Base-by-base conservation (phyloP, 2,888 invertebrate species). In the Pristionchus maxplancki region DNA sequence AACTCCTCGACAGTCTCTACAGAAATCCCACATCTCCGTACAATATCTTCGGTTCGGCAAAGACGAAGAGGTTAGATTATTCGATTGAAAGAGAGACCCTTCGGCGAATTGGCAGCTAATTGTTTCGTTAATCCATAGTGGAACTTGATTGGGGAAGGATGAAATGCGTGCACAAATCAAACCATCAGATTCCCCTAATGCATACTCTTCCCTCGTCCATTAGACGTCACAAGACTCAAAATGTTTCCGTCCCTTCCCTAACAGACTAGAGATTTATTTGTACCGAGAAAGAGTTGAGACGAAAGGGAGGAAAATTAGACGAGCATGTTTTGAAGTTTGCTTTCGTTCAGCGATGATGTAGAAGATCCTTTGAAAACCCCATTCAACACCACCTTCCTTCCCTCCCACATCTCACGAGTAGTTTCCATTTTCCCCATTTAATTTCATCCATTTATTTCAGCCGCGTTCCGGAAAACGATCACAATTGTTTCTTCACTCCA, bases 401-500 rank as follows among this genome's bases (percentile, higher is more conserved):
- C n/a, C n/a, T n/a, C n/a, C n/a, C n/a, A n/a, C n/a, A n/a, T n/a
- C n/a, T n/a, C n/a, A 11, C 50, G 17, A 50, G 5, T 50, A 17
- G 4, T 50, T 15, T 15, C 17, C 15, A 20, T 9, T 48, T 11
- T 64, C 28, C 8, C 28, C 9, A 67, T 31, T 40, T 37, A 74
- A 31, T 74, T 20, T 74, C 0, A 48, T 83, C n/a, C n/a, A n/a
- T n/a, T n/a, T 15, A 83, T 83, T 83, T 58, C 83, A 83, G 83
- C 24, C 40, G 78, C n/a, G n/a, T 83, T 5, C 83, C 28, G 0
- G 44, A 34, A 24, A 28, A 24, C 11, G 2, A 15, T 2, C 87
- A 40, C 11, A 87, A 87, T 44, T 87, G 87, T 50, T 87, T 87
- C 74, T 87, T 87, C 74, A 74, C 87, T 71, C 87, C 87, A 20